Evolutionary conservation across 92 coral and sea anemone species (phyloP).

Genomic region (Porites lobata): DNA sequence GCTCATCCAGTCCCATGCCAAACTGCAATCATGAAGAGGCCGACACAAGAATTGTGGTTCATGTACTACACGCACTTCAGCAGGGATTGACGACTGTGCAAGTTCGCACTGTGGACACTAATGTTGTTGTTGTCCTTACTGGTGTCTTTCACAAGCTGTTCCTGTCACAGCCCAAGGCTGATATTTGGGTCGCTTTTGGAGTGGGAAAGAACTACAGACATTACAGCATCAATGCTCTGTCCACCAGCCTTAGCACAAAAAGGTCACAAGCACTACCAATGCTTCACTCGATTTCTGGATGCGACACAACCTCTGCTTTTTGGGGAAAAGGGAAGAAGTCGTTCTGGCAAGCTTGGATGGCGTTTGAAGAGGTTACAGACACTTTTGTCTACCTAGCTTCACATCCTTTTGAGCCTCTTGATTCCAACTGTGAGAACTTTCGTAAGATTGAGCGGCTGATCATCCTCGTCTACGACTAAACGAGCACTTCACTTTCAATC

Average conservation of each 20-base stretch:
- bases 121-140: constrained; percentile 33
- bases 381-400: background rate
- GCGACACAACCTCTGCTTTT: constrained; percentile 28
- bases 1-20: constrained; percentile 6
- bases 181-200: constrained; percentile 37
- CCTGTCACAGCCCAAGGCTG: background rate
- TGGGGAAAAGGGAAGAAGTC: constrained; percentile 26
- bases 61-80: constrained; percentile 2
- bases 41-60: constrained; percentile 51
- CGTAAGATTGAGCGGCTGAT: too few relatives aligned
- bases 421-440: too few relatives aligned
- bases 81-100: constrained; percentile 2
- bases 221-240: background rate
- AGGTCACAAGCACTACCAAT: background rate
- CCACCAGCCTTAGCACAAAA: background rate
- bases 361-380: background rate
- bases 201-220: constrained; percentile 1
- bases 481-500: too few relatives aligned
- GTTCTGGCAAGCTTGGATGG: constrained; percentile 13
- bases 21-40: constrained; percentile 63
- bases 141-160: constrained; percentile 20
- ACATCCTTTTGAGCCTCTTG: too few relatives aligned
- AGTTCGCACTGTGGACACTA: constrained; percentile 42
- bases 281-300: constrained; percentile 6
- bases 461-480: too few relatives aligned